Evolutionary conservation across 2,113 vertebrate genomes (phyloP).

Genomic region (Symphodus melops): DNA sequence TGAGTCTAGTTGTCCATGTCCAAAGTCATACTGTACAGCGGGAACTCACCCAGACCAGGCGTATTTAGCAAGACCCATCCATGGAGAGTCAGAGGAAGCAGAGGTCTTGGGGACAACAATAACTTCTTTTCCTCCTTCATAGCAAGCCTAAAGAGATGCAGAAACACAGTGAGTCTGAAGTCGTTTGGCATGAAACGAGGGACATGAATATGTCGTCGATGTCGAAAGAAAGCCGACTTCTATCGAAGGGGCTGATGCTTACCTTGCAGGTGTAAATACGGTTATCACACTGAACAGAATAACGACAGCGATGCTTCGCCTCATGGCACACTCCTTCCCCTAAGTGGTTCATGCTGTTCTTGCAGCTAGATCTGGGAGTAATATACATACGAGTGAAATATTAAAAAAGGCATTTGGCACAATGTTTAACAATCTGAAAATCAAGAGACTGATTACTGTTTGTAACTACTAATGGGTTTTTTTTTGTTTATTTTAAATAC

Average conservation of each 20-base stretch:
- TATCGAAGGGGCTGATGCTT: constrained; percentile 39
- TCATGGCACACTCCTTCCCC: constrained; percentile 92
- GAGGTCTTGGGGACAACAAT: constrained; percentile 98
- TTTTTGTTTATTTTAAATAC: constrained; percentile 74
- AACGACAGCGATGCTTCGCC: constrained; percentile 93
- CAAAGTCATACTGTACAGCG: constrained; percentile 1
- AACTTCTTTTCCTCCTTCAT: constrained; percentile 96
- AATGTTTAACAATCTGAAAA: background rate
- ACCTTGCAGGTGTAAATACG: constrained; percentile 98
- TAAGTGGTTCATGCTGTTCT: constrained; percentile 98
- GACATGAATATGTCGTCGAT: background rate
- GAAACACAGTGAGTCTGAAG: constrained; percentile 4
- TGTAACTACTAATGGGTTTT: background rate
- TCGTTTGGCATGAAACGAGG: constrained; percentile 6
- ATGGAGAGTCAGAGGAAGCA: constrained; percentile 97
- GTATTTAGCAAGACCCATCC: constrained; percentile 97
- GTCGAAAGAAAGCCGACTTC: background rate
- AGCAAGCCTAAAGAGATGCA: constrained; percentile 89
- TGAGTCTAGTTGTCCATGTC: background rate
- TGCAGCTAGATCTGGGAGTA: constrained; percentile 89
- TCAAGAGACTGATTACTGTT: background rate
- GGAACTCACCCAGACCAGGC: constrained; percentile 98
- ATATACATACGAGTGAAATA: no score
- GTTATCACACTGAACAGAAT: constrained; percentile 96
- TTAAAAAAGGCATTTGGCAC: background rate